These are phyloP conservation scores for Noctua fimbriata DNA, from an alignment of 2,888 invertebrate genomes.

Conservation along the genomic window DNA sequence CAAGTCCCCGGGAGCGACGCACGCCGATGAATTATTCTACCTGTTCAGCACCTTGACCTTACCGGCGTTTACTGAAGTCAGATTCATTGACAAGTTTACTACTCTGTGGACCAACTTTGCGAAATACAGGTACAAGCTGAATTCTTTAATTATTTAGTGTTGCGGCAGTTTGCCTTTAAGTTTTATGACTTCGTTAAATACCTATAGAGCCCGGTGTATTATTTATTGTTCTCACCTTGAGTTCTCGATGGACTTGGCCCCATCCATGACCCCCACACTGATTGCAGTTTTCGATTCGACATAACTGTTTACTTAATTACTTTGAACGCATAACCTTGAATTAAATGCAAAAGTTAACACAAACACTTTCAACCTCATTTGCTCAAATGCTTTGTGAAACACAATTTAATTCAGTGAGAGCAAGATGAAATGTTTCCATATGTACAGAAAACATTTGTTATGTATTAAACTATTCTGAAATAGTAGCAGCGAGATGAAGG, in stretches of 20 bases:
- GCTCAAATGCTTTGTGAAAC: constrained; percentile 25
- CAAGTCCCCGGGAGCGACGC: constrained; percentile 81
- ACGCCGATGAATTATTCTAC: constrained; percentile 87
- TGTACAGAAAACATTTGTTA: constrained; percentile 56
- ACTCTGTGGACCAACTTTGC: constrained; percentile 86
- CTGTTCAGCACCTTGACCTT: constrained; percentile 78
- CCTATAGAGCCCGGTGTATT: not conserved
- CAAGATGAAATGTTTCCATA: constrained; percentile 52
- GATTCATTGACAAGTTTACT: constrained; percentile 73
- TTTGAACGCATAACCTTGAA: constrained; percentile 21
- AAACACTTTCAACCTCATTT: constrained; percentile 14
- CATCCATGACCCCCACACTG: constrained; percentile 4
- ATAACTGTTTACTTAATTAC: constrained; percentile 9
- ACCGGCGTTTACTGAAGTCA: constrained; percentile 49
- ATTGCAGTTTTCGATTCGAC: constrained; percentile 1
- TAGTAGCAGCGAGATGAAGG: constrained; percentile 47
- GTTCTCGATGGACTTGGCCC: constrained; percentile 14
- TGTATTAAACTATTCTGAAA: constrained; percentile 58
- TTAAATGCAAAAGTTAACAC: constrained; percentile 27
- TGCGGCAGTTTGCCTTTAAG: not conserved
- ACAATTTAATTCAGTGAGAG: constrained; percentile 45
- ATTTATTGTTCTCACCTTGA: constrained; percentile 21
- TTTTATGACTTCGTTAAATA: not conserved
- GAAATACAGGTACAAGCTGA: constrained; percentile 79
- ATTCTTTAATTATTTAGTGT: constrained; percentile 17